phyloP scores from a whole-genome alignment of 2,888 invertebrate species.

The Pandemis cinnamomeana region DNA sequence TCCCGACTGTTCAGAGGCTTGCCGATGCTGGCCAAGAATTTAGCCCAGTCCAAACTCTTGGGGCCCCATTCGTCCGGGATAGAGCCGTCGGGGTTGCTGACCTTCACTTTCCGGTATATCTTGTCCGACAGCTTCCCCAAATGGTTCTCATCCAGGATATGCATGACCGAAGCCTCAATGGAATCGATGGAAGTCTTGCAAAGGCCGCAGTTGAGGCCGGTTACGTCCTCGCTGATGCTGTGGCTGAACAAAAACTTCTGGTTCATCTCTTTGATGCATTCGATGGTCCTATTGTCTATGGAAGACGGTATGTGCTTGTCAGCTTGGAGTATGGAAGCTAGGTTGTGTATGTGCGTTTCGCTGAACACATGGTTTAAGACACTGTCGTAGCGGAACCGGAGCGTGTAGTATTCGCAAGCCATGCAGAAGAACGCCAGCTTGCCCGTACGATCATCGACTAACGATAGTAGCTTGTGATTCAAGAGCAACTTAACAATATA shows the following conservation, averaged over 20 bases:
- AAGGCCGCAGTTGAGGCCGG: conserved; percentile 62
- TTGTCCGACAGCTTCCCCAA: conserved; percentile 73
- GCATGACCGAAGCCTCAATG: conserved; percentile 64
- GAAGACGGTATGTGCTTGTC: conserved; percentile 71
- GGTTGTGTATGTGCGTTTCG: conserved; percentile 73
- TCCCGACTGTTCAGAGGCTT: conserved; percentile 73
- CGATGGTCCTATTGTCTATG: conserved; percentile 61
- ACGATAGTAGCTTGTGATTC: conserved; percentile 71
- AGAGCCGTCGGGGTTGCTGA: conserved; percentile 63
- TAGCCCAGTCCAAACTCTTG: conserved; percentile 77
- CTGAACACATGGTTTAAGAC: conserved; percentile 79
- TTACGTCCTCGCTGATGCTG: conserved; percentile 56
- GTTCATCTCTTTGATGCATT: conserved; percentile 73
- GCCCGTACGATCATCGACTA: conserved; percentile 77
- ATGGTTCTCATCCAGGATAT: conserved; percentile 76
- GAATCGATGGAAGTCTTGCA: conserved; percentile 66
- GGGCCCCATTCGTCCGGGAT: conserved; percentile 80
- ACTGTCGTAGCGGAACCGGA: conserved; percentile 78
- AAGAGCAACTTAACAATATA: conserved; percentile 67
- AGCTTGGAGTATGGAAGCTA: conserved; percentile 71
- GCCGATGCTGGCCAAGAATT: conserved; percentile 75
- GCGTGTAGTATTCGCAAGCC: conserved; percentile 78
- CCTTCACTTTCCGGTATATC: conserved; percentile 66
- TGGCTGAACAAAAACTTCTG: conserved; percentile 68
- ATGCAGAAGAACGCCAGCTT: conserved; percentile 80